Evolutionary conservation across 2,797 vertebrate genomes (phyloP), one percentile per base, ranked within the genome.

Genomic region (Dipus sagitta): DNA sequence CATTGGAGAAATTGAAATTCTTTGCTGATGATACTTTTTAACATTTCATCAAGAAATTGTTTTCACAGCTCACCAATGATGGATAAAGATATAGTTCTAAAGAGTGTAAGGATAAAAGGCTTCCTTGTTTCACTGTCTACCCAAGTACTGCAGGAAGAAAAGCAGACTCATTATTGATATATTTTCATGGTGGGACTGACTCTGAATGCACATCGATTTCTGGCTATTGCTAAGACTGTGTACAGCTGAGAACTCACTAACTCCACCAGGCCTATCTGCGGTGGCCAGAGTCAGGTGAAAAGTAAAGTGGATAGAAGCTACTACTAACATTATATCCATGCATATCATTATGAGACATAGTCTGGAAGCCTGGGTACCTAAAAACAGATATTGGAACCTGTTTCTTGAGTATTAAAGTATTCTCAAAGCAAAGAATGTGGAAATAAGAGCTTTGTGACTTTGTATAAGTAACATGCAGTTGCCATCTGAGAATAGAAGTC

Each of bases 121-220:
- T 6, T 52, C 52, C 60, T 24, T 0, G 0, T 74, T 6, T 32
- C 28, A 0, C 1, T 0, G 4, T 20, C 32, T 24, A 11, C 2
- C 3, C 8, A 17, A 3, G 4, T 4, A 6, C 7, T 28, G 1
- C 0, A 3, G 13, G 13, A 14, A 26, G 7, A 26, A 2, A 20
- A 42, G 24, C 2, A 28, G 24, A 6, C 1, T 26, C 2, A 1
- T 4, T 38, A 1, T 8, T 9, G 8, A 30, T 4, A 3, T 28
- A 8, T 54, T 32, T 67, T 2, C 23, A 0, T 0, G 15, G 8
- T 1, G 24, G 23, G 28, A 21, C 10, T 7, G 7, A 13, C 21
- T 10, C 0, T 1, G 4, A 30, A 26, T 2, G 8, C 0, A 0
- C 9, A 10, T 0, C 0, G n/a, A 9, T 1, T 0, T 13, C 30